These are phyloP conservation scores for Desoria tigrina DNA, from an alignment of 2,888 invertebrate species.

Conservation along the genomic window DNA sequence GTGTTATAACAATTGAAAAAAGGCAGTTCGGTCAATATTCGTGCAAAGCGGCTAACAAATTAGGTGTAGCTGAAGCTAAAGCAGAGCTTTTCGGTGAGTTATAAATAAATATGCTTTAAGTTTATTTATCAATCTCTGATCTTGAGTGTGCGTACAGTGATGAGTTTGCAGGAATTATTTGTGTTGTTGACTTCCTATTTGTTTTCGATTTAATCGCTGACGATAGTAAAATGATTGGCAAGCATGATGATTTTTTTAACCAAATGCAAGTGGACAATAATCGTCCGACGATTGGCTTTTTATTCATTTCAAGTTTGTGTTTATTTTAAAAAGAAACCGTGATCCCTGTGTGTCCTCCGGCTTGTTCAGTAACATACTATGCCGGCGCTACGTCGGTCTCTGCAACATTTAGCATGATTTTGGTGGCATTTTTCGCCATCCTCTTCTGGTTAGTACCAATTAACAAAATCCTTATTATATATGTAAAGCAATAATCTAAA, in stretches of 20 bases:
- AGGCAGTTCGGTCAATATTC: constrained; percentile 81
- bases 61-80: constrained; percentile 75
- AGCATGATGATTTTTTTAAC: not conserved
- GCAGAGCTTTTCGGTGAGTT: constrained; percentile 80
- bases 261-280: too few relatives aligned
- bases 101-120: not conserved
- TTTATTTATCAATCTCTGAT: not conserved
- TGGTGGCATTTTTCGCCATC: constrained; percentile 46
- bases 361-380: constrained; percentile 71
- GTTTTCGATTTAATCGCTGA: not conserved
- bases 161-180: not conserved
- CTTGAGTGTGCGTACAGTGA: not conserved
- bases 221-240: not conserved
- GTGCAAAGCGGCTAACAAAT: constrained; percentile 85
- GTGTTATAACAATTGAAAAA: constrained; percentile 88
- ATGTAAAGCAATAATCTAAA: too few relatives aligned
- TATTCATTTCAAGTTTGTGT: not conserved
- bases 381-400: constrained; percentile 61
- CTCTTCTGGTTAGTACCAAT: constrained; percentile 40
- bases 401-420: constrained; percentile 46
- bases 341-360: constrained; percentile 89
- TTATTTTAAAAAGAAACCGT: constrained; percentile 70
- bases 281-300: too few relatives aligned
- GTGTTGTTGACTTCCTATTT: not conserved
- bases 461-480: too few relatives aligned